Percentiles rank a stretch among this genome's conserved stretches.
Conservation (phyloP, 2,797 vertebrate genomes). For the Pachyuromys duprasi region DNA sequence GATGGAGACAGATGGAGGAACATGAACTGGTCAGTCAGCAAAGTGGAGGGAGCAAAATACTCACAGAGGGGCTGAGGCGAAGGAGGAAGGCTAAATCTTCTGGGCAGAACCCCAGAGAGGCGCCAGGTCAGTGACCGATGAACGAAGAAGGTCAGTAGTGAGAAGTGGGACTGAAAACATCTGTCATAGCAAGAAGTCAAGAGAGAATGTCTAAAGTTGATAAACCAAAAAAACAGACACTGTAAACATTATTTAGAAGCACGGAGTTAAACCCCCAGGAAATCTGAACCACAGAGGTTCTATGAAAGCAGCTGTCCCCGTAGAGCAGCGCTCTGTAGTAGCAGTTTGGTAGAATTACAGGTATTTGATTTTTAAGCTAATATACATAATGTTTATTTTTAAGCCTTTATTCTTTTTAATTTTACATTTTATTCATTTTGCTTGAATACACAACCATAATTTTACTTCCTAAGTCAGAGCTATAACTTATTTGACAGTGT, state of each 20-base stretch:
- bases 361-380: background rate
- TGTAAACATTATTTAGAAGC: slow-evolving; percentile 71
- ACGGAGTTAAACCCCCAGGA: slow-evolving; percentile 50
- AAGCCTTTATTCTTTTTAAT: background rate
- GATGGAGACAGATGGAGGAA: slow-evolving; percentile 50
- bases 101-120: slow-evolving; percentile 74
- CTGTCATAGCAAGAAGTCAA: slow-evolving; percentile 76
- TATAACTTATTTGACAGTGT: background rate
- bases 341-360: background rate
- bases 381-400: background rate
- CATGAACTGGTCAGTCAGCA: background rate
- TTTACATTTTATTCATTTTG: background rate
- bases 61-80: slow-evolving; percentile 70
- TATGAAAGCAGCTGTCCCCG: slow-evolving; percentile 10
- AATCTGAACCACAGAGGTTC: slow-evolving; percentile 50
- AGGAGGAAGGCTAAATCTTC: slow-evolving; percentile 66
- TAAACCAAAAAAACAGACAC: slow-evolving; percentile 71
- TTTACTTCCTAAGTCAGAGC: background rate
- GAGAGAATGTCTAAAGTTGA: slow-evolving; percentile 74
- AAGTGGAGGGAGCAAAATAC: slow-evolving; percentile 57
- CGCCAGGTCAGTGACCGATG: slow-evolving; percentile 38
- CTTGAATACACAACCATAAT: background rate
- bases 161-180: slow-evolving; percentile 74
- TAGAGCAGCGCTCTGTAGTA: background rate
- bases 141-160: slow-evolving; percentile 71